phyloP scores from a whole-genome alignment of 2,888 invertebrate species.

The Sminthurides aquaticus region DNA sequence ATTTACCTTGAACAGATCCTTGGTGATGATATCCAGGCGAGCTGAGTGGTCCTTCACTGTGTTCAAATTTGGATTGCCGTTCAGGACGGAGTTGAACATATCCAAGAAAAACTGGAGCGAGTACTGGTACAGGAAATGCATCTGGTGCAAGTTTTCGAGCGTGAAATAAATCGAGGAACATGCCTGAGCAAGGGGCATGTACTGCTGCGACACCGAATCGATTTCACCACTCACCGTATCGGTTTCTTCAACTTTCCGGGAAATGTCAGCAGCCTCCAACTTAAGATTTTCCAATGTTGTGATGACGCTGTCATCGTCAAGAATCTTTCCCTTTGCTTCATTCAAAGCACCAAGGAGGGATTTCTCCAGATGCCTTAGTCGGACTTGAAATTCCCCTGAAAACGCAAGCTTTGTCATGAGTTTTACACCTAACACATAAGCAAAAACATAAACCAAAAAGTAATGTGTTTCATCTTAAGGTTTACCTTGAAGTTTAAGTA shows the following conservation, averaged over 20 bases:
- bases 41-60: slow-evolving; percentile 75
- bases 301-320: slow-evolving; percentile 96
- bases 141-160: slow-evolving; percentile 94
- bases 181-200: slow-evolving; percentile 87
- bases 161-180: slow-evolving; percentile 99
- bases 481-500: slow-evolving; percentile 86
- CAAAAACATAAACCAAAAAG: no score
- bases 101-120: slow-evolving; percentile 98
- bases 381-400: slow-evolving; percentile 87
- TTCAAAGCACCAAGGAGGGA: slow-evolving; percentile 92
- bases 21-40: slow-evolving; percentile 79
- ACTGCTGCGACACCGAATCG: slow-evolving; percentile 94
- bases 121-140: slow-evolving; percentile 98
- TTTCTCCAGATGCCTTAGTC: slow-evolving; percentile 92
- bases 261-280: slow-evolving; percentile 96
- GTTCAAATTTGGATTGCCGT: slow-evolving; percentile 68
- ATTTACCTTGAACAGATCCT: slow-evolving; percentile 80
- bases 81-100: slow-evolving; percentile 89
- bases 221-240: slow-evolving; percentile 96
- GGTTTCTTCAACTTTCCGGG: slow-evolving; percentile 88
- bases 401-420: slow-evolving; percentile 1
- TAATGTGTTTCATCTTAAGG: no score
- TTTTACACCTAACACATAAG: neutral
- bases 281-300: slow-evolving; percentile 95
- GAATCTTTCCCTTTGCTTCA: slow-evolving; percentile 96